Evolutionary conservation across 2,113 vertebrate species (phyloP), one percentile per base, ranked within the genome.

Genomic region (Mugil cephalus): DNA sequence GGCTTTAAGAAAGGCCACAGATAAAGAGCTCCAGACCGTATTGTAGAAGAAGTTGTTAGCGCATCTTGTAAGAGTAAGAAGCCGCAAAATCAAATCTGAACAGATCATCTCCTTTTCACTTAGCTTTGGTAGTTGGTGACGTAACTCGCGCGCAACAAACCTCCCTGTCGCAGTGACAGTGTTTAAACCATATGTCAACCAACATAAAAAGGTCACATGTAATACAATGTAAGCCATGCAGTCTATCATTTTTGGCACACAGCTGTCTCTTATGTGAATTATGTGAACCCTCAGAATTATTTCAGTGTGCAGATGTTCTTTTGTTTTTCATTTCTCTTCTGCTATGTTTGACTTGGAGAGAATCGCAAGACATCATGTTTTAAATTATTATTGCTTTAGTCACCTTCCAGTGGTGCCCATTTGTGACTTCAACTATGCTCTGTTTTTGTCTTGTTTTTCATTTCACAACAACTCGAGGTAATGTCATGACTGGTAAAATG

Each of bases 261-360:
- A 54, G 45, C 18, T 45, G 8, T 54, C 50, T 53, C 42, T 43
- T 43, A 67, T 43, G n/a, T 10, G 19, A n/a, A n/a, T n/a, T n/a
- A n/a, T n/a, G n/a, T n/a, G n/a, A n/a, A n/a, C n/a, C n/a, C n/a
- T n/a, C 12, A 18, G 39, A 54, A 54, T 67, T 10, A 35, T 54
- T 68, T 35, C 51, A 7, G 8, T 8, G 11, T 15, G 10, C 64
- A 18, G 40, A 55, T 43, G 7, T 30, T 15, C 15, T 17, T 54
- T 36, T 45, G 39, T 39, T n/a, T 62, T 14, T 43, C 35, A 13
- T 47, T 48, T 9, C 8, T 24, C 35, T 17, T 8, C 13, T 15
- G 35, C 21, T 64, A n/a, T 64, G 8, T 24, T 64, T 18, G n/a
- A 53, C 21, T 42, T 42, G 62, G 11, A 69, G 19, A 40, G 13